Evolutionary conservation across 2,888 invertebrate genomes (phyloP), one percentile per base, ranked within the genome.

Genomic region (Stenichneumon culpator): DNA sequence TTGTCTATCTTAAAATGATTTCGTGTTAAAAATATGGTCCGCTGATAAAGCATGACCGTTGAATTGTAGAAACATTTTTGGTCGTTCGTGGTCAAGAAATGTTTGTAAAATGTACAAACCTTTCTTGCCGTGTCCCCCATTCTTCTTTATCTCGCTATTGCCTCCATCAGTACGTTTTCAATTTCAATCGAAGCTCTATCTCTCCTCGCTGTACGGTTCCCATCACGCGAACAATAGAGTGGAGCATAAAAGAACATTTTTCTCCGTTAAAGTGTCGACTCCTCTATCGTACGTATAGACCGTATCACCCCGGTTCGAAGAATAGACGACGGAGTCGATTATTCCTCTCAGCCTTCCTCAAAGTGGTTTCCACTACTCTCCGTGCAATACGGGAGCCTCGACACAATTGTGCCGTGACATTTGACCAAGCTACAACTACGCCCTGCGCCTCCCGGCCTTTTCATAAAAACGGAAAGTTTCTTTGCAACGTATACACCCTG

Each of bases 251-350:
- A 70, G 52, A 82, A 69, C 50, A 82, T 57, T 81, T 47, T 19
- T 65, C 39, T 52, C 39, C 74, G 47, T 36, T 70, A 70, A 70
- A 81, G 39, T 82, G 70, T 77, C 39, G 25, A 63, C n/a, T 22
- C 44, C n/a, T 39, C 32, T 19, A 32, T 3, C 19, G 52, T 32
- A 75, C 22, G 25, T 68, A 67, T 57, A 65, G 25, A 22, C 19
- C 22, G 25, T 67, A 68, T 44, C 70, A 82, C 22, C 22, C 9
- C 22, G 7, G 52, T 54, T 70, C 16, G 65, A 36, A 67, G 77
- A 72, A 72, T 67, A 68, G 54, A 63, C 32, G 39, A 63, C 16
- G 32, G 60, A 70, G 65, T 77, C 63, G 69, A 80, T 80, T 47
- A 67, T 75, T 19, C 19, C 47, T 16, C 54, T 72, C 65, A 28